Evolutionary conservation across 2,888 invertebrate genomes (phyloP).

Genomic region (Tineola bisselliella): DNA sequence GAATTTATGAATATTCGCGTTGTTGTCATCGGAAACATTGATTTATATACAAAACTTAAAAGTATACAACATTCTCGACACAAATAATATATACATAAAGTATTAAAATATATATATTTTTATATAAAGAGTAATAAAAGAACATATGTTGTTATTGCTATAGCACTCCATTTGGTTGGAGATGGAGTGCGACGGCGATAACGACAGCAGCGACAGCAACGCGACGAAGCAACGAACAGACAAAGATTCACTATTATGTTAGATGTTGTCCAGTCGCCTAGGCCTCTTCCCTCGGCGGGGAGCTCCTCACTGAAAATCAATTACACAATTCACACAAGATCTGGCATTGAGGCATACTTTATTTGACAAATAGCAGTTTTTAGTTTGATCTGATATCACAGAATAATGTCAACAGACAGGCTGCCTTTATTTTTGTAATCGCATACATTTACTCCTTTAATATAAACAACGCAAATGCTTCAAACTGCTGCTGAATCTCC

Average conservation of each 20-base stretch:
- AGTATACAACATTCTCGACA: too few relatives aligned
- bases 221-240: not conserved
- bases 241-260: conserved; percentile 27
- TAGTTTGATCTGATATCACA: too few relatives aligned
- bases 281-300: conserved; percentile 46
- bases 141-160: not conserved
- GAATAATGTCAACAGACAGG: too few relatives aligned
- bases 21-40: not conserved
- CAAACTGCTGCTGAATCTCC: too few relatives aligned
- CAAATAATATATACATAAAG: too few relatives aligned
- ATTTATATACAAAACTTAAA: not conserved
- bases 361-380: too few relatives aligned
- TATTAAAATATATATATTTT: too few relatives aligned
- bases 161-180: not conserved
- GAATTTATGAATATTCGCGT: not conserved
- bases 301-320: conserved; percentile 33
- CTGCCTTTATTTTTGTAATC: too few relatives aligned
- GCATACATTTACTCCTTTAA: not conserved
- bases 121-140: too few relatives aligned
- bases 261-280: conserved; percentile 42
- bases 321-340: too few relatives aligned
- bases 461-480: too few relatives aligned
- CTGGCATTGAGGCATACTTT: too few relatives aligned
- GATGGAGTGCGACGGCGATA: not conserved
- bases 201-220: not conserved